Percentiles rank a stretch among this genome's conserved stretches.
Evolutionary conservation across 2,888 invertebrate species (phyloP).

Genomic region (Perdita meconis): DNA sequence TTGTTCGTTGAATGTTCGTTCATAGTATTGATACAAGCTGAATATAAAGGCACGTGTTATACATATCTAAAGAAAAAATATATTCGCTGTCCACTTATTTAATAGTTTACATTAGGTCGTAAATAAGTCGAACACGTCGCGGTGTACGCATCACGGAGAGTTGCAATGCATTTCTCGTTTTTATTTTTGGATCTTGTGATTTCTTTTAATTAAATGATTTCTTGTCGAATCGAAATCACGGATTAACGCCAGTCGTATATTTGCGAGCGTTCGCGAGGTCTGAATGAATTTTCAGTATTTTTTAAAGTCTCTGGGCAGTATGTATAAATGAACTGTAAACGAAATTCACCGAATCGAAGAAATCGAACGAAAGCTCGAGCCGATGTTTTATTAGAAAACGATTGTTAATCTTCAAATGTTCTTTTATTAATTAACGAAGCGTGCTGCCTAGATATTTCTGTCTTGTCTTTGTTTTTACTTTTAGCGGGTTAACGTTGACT

Average conservation of each 20-base stretch:
- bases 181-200: not conserved
- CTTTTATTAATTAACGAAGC: not conserved
- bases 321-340: not conserved
- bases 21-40: conserved; percentile 40
- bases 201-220: not conserved
- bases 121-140: conserved; percentile 1
- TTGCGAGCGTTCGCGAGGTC: not conserved
- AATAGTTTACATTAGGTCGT: conserved; percentile 17
- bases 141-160: too few relatives aligned
- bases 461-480: conserved; percentile 11
- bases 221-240: not conserved
- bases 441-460: conserved; percentile 16
- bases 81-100: conserved; percentile 2
- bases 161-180: not conserved
- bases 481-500: not conserved
- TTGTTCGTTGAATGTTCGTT: conserved; percentile 45
- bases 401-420: too few relatives aligned
- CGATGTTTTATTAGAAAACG: too few relatives aligned
- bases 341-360: too few relatives aligned
- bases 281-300: conserved; percentile 17
- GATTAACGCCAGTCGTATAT: not conserved
- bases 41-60: conserved; percentile 27
- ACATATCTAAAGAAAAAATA: conserved; percentile 56
- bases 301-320: conserved; percentile 4
- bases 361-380: too few relatives aligned